A percentile compares a stretch with the other conserved stretches of the same genome.
Conservation (phyloP, 37 sponge, comb jelly and placozoan genomes). For the Cliona cf. orientalis region DNA sequence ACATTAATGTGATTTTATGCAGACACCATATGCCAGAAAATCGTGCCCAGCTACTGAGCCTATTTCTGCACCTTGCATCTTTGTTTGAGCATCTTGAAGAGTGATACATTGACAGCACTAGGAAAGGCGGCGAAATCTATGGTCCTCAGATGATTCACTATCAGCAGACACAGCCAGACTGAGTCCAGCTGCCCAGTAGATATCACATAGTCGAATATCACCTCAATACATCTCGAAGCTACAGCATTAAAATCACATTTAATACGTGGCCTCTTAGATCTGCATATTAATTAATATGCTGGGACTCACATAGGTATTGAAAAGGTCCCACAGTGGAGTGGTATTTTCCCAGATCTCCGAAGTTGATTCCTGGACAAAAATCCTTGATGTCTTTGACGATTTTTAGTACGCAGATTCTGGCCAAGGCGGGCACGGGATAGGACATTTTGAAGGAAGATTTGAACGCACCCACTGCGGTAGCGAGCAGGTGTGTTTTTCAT, state of each 20-base stretch:
- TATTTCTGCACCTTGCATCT: conserved; percentile 13
- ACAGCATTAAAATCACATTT: background rate
- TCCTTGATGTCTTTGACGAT: conserved; percentile 23
- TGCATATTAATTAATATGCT: background rate
- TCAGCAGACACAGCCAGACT: conserved; percentile 7
- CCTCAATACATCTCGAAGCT: conserved; percentile 22
- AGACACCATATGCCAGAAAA: background rate
- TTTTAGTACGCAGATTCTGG: conserved; percentile 20
- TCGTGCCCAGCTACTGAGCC: background rate
- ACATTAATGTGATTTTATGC: background rate
- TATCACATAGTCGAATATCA: conserved; percentile 29
- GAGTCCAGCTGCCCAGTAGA: conserved; percentile 11
- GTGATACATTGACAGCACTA: background rate
- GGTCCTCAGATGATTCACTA: conserved; percentile 18
- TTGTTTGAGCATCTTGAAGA: conserved; percentile 2
- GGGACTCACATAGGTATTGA: conserved; percentile 15
- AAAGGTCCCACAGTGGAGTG: conserved; percentile 19
- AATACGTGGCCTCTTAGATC: background rate
- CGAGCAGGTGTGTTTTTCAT: too few relatives aligned
- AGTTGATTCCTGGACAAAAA: conserved; percentile 17
- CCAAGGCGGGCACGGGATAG: conserved; percentile 12
- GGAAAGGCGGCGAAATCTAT: conserved; percentile 7
- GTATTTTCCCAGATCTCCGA: conserved; percentile 33
- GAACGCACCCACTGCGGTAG: background rate
- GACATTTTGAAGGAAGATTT: background rate